Evolutionary conservation across 1,140 invertebrate genomes (phyloP).

Genomic region (Microplitis demolitor): DNA sequence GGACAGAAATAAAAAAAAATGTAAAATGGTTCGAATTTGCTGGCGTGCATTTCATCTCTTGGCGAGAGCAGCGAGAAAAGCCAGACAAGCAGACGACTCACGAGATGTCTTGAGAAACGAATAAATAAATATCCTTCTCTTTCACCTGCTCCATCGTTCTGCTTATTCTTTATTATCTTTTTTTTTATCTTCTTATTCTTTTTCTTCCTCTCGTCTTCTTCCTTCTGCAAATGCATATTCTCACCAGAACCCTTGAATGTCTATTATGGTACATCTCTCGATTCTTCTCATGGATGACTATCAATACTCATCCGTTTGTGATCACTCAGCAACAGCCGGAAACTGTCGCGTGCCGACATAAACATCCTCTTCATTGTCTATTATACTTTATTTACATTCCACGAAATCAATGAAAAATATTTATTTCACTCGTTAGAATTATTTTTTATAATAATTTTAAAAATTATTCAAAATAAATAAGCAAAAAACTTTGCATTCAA

Average conservation of each 20-base stretch:
- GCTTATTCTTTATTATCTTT: background rate
- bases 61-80: background rate
- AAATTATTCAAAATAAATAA: too few relatives aligned
- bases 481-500: too few relatives aligned
- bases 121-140: background rate
- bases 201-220: background rate
- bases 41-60: background rate
- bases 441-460: background rate
- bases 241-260: background rate
- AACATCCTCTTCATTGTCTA: background rate
- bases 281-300: slow-evolving; percentile 1
- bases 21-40: background rate
- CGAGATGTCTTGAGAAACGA: background rate
- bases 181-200: background rate
- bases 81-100: background rate
- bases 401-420: background rate
- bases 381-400: background rate
- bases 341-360: background rate
- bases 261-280: background rate
- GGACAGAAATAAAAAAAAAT: background rate
- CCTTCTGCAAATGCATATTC: background rate
- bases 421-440: background rate
- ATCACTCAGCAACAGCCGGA: slow-evolving; percentile 1
- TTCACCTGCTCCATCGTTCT: background rate
- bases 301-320: background rate